Evolutionary conservation across 53 echinoderm and acorn worm genomes (phyloP), one percentile per base, ranked within the genome.

Genomic region (Mesocentrotus franciscanus): DNA sequence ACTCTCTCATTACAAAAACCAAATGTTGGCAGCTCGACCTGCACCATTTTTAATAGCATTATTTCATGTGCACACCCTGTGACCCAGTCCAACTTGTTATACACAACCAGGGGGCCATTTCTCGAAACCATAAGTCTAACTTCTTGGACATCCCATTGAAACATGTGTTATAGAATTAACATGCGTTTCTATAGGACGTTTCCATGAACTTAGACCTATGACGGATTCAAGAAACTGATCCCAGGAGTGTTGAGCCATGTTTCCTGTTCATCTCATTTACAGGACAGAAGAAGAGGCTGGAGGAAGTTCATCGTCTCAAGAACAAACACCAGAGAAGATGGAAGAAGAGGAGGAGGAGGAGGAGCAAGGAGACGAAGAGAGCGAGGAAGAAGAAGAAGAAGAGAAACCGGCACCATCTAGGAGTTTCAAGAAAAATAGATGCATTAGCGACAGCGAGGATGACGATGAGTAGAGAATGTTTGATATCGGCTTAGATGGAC

Each of bases 381-480:
- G 35, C 13, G 70, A n/a, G n/a, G n/a, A 91, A 72, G 92, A 93
- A 57, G 93, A 92, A 74, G 92, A 93, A 24, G 78, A 93, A 56
- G 76, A 57, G 58, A 34, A 75, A 75, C 42, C 42, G 27, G 55
- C 93, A 74, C 27, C 93, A 55, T 55, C 76, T 0, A 92, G 17
- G 12, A 68, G 13, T n/a, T 93, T 93, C 76, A 75, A 93, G 74
- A 92, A 57, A 27, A 93, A 93, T 78, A 93, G 56, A 36, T 93
- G 93, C 93, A 75, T 93, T 26, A 93, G 93, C 76, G 93, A 93
- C 30, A 55, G 55, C n/a, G 76, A 75, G 7, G 93, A 93, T 93
- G 93, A 93, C 34, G 92, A 92, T 57, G 62, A 92, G 18, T 90
- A 90, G 32, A 81, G 20, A 27, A 30, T 74, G 13, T 32, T 74